A percentile compares a stretch with the other conserved stretches of the same genome.
Conservation (phyloP, 2,797 vertebrate species). For the Neostethus bicornis region DNA sequence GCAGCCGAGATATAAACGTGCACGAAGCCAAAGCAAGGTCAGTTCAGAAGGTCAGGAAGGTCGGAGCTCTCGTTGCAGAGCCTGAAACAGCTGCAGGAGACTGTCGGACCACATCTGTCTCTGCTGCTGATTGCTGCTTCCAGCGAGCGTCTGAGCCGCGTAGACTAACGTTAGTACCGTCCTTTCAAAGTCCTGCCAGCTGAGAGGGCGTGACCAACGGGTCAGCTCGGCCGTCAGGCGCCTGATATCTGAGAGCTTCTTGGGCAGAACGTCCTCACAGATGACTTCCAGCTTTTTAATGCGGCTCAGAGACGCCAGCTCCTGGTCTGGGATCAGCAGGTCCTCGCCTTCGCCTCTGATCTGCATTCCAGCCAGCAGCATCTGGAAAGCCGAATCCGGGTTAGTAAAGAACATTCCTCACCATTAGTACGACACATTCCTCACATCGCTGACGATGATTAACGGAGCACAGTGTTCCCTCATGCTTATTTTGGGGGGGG, state of each 20-base stretch:
- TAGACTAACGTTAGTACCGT: constrained; percentile 91
- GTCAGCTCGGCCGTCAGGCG: constrained; percentile 80
- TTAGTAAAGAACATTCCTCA: neutral
- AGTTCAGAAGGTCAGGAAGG: constrained; percentile 28
- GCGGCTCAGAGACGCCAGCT: constrained; percentile 87
- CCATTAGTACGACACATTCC: constrained; percentile 31
- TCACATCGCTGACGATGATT: constrained; percentile 27
- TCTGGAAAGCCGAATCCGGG: constrained; percentile 71
- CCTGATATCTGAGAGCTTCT: constrained; percentile 87
- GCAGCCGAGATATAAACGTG: too few species aligned
- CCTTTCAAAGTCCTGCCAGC: constrained; percentile 89
- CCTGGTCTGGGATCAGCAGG: constrained; percentile 86
- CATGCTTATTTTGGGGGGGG: constrained; percentile 1
- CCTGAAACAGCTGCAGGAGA: constrained; percentile 82
- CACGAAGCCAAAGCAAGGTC: too few species aligned
- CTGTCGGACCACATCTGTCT: constrained; percentile 84
- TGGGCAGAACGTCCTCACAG: constrained; percentile 89
- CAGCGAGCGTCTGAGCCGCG: constrained; percentile 77
- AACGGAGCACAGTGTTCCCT: constrained; percentile 3
- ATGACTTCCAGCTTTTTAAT: constrained; percentile 82
- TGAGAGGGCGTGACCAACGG: constrained; percentile 69
- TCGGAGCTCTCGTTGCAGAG: constrained; percentile 83
- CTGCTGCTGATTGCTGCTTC: constrained; percentile 73
- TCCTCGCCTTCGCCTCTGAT: constrained; percentile 71
- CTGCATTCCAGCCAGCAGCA: constrained; percentile 86